Conservation (phyloP, 2,113 vertebrate species). For the Rhineura floridana region DNA sequence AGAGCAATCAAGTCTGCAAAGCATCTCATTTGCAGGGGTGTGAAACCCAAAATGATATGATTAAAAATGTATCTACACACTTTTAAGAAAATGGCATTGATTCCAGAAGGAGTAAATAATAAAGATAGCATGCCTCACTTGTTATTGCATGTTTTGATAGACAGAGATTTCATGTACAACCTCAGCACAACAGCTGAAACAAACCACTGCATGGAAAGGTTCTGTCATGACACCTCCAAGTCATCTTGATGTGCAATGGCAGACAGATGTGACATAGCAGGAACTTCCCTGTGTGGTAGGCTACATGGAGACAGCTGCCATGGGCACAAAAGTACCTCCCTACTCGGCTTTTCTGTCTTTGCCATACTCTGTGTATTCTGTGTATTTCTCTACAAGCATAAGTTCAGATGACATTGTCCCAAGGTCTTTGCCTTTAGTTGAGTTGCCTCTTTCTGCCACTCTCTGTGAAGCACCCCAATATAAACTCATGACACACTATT, state of each 20-base stretch:
- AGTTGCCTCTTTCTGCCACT: neutral
- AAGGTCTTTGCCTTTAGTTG: neutral
- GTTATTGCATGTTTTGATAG: neutral
- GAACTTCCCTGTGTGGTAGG: neutral
- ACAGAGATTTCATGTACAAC: neutral
- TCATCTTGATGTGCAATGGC: no score
- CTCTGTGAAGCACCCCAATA: neutral
- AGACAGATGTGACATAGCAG: neutral
- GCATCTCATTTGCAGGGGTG: constrained; percentile 47
- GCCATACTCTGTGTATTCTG: neutral
- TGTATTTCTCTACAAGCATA: neutral
- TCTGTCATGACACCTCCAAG: neutral
- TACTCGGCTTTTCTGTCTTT: neutral
- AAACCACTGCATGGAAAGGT: neutral
- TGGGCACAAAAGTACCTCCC: neutral
- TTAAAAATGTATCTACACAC: constrained; percentile 34
- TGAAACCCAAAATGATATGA: constrained; percentile 41
- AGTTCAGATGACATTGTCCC: neutral
- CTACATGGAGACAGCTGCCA: neutral
- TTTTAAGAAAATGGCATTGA: constrained; percentile 48
- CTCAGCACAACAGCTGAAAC: neutral
- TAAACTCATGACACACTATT: neutral
- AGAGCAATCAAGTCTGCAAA: constrained; percentile 53
- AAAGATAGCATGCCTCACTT: neutral
- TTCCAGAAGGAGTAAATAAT: constrained; percentile 43